Evolutionary conservation across 1,140 invertebrate species (phyloP), one percentile per base, ranked within the genome.

Genomic region (Acromyrmex charruanus): DNA sequence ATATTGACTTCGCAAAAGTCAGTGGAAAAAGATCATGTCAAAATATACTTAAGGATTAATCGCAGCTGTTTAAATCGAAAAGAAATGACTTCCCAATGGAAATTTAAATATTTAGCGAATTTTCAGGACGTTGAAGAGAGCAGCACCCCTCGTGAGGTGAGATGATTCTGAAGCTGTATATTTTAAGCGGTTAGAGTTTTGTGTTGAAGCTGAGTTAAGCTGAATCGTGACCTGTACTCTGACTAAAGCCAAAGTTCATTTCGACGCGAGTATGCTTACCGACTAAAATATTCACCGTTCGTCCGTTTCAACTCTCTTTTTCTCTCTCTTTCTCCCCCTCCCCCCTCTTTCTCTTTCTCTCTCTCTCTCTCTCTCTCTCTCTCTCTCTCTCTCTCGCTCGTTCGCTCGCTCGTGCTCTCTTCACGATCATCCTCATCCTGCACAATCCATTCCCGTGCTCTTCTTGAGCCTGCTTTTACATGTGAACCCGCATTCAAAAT

Each of bases 211-310:
- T 28, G 69, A 25, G 69, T 59, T 89, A 89, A 89, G 75, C 69
- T 89, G 79, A 89, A 87, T 85, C 53, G 68, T 90, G 85, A 90
- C 85, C 86, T 87, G 55, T 84, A 88, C 79, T 31, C 44, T 39
- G 39, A 72, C 65, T 59, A 65, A 87, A 90, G 61, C 51, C 61
- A 61, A 44, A 87, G 85, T 89, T 90, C 89, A 63, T 90, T 90
- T 90, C 89, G 77, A 59, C 16, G 82, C 77, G 49, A 69, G 66
- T 90, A 63, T 81, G 61, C 69, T 59, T 77, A 35, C 55, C 58
- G 77, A 71, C 55, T 90, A 84, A 91, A 90, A 90, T 90, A 90
- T 92, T 91, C 68, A 89, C 55, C 49, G 28, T 72, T 82, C 63
- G 28, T 55, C 66, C 59, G 51, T 61, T 82, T 28, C 59, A 44